Conservation (phyloP, 2,888 invertebrate species). For the Carpatolechia fugitivella region DNA sequence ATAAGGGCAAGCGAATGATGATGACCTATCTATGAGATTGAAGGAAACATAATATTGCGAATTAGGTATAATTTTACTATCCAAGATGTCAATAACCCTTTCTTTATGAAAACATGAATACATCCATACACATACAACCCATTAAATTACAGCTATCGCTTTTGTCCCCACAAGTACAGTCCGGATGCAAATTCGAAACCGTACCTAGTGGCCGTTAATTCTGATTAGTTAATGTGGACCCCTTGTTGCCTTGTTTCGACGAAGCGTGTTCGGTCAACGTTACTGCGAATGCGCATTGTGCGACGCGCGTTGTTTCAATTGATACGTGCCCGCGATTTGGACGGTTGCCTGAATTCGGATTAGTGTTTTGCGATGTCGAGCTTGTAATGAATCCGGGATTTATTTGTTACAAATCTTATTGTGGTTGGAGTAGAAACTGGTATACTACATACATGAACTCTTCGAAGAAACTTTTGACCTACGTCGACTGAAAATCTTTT, state of each 20-base stretch:
- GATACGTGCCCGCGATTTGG: background rate
- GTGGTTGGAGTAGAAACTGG: no score
- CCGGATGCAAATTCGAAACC: constrained; percentile 20
- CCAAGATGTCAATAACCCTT: background rate
- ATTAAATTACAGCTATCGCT: background rate
- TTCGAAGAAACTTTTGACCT: no score
- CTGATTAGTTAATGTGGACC: constrained; percentile 18
- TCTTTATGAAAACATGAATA: background rate
- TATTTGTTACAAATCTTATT: no score
- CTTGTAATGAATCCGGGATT: background rate
- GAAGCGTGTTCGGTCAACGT: background rate
- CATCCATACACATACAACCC: background rate
- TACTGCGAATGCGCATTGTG: background rate
- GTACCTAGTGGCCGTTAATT: constrained; percentile 8
- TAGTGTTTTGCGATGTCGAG: background rate
- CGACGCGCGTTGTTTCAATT: background rate
- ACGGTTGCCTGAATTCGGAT: constrained; percentile 2
- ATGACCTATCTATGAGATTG: no score
- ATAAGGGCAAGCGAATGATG: no score
- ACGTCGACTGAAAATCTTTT: no score
- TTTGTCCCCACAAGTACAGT: background rate
- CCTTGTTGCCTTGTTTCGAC: background rate
- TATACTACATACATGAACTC: no score
- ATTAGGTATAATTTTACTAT: background rate
- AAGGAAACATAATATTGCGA: background rate